Evolutionary conservation across 1,140 invertebrate genomes (phyloP).

Genomic region (Grapholita molesta): DNA sequence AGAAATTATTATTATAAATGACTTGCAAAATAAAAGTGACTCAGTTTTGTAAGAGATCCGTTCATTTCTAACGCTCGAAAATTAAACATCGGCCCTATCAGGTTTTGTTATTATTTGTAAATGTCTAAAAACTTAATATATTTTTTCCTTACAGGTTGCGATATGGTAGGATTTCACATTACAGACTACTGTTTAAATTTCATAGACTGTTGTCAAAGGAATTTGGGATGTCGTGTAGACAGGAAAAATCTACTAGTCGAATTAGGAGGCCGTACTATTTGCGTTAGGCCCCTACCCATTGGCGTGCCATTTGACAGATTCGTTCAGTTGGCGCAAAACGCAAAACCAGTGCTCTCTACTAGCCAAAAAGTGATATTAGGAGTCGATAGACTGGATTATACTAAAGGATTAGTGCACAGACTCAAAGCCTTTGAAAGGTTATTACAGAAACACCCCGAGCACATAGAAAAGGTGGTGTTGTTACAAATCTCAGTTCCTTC

Average conservation of each 20-base stretch:
- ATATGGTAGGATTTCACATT: slow-evolving; percentile 95
- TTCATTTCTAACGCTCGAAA: no score
- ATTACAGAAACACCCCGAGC: slow-evolving; percentile 91
- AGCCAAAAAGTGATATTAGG: slow-evolving; percentile 91
- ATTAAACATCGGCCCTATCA: no score
- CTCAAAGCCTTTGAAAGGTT: slow-evolving; percentile 91
- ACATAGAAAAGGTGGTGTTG: slow-evolving; percentile 89
- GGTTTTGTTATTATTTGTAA: no score
- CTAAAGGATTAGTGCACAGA: slow-evolving; percentile 92
- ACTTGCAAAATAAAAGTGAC: no score
- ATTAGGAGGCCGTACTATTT: slow-evolving; percentile 90
- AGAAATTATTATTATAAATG: no score
- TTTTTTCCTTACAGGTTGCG: slow-evolving; percentile 81
- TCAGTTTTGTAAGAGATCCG: no score
- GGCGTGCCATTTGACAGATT: slow-evolving; percentile 94
- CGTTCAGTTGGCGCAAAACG: slow-evolving; percentile 87
- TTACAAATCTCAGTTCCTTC: slow-evolving; percentile 94
- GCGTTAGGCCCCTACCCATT: slow-evolving; percentile 90
- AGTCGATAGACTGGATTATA: slow-evolving; percentile 94
- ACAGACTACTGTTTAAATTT: slow-evolving; percentile 95
- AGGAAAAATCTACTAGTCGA: slow-evolving; percentile 92
- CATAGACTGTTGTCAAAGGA: slow-evolving; percentile 93
- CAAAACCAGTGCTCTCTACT: slow-evolving; percentile 84
- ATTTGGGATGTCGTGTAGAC: slow-evolving; percentile 92
- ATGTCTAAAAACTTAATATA: not conserved